Base-by-base conservation (phyloP, 2,797 vertebrate genomes). In the Coilia nasus region DNA sequence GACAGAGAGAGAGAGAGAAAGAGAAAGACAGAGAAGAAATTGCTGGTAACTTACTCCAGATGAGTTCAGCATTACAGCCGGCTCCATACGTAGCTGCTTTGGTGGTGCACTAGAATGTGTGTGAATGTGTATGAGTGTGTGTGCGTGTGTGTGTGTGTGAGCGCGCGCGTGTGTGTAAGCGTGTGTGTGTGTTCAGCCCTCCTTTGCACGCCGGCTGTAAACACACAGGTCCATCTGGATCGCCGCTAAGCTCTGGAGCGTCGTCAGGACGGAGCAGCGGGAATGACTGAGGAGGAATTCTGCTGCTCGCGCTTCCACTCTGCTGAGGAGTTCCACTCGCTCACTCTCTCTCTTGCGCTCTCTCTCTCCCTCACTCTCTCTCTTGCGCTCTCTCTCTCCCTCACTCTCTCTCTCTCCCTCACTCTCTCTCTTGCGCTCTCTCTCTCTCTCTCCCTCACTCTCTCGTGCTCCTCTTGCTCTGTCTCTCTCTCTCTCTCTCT, bases 41-140 rank as follows among this genome's bases (percentile, higher is more conserved):
- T 71, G 7, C 41, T n/a, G 60, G 2, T 82, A 64, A 96, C 95
- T 96, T 95, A 96, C 96, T 87, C 60, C 62, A 47, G 71, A 44
- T 84, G 94, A 93, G 92, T 92, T 94, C 89, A 95, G 92, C 89
- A 92, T 93, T 93, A 96, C 94, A 94, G 91, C 95, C 94, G 94
- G 92, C 92, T 96, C 96, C 96, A 96, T 96, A 92, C 17, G 71
- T 78, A 1, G 7, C 35, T 31, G 90, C 90, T 90, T 83, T 80
- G 85, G 25, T 7, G 2, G 9, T 54, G 50, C 9, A 7, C 50
- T 2, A 54, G 50, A 54, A 54, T 54, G 50, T 54, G 7, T 54
- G 50, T 54, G 50, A 10, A 54, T 14, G 50, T 84, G 90, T 75
- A 60, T n/a, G 19, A n/a, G 88, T 87, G 82, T 89, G 89, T 85